phyloP scores from a whole-genome alignment of 1,140 invertebrate genomes.

The Drosophila bipectinata region DNA sequence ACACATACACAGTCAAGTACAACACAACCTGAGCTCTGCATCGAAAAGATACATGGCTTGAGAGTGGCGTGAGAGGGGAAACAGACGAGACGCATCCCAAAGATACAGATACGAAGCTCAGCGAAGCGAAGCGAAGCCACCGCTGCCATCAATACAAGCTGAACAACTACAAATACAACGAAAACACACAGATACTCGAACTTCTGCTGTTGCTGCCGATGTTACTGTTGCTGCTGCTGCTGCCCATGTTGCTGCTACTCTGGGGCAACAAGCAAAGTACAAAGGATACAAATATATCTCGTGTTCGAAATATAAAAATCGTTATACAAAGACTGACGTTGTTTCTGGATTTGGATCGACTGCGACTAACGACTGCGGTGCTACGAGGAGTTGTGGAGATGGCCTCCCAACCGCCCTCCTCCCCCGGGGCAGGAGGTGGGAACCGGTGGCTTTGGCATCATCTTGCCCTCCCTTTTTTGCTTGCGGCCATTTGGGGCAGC shows the following conservation, averaged over 20 bases:
- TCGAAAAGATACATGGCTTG: constrained; percentile 33
- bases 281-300: constrained; percentile 83
- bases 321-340: constrained; percentile 81
- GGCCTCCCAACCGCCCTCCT: neutral
- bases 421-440: constrained; percentile 1
- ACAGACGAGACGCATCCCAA: constrained; percentile 15
- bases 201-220: constrained; percentile 24
- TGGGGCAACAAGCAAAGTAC: constrained; percentile 74
- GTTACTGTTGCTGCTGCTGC: constrained; percentile 24
- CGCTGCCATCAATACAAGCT: constrained; percentile 47
- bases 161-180: constrained; percentile 48
- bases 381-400: neutral
- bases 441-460: constrained; percentile 28
- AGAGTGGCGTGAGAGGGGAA: constrained; percentile 5
- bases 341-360: constrained; percentile 76
- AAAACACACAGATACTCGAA: constrained; percentile 37
- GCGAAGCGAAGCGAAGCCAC: constrained; percentile 54
- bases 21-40: constrained; percentile 19
- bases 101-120: constrained; percentile 42
- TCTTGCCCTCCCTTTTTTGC: constrained; percentile 71
- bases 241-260: constrained; percentile 31
- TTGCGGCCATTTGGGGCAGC: constrained; percentile 48
- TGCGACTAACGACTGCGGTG: constrained; percentile 54
- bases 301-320: constrained; percentile 82
- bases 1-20: neutral